Conservation (phyloP, 37 sponge, comb jelly and placozoan genomes). For the Mnemiopsis leidyi region DNA sequence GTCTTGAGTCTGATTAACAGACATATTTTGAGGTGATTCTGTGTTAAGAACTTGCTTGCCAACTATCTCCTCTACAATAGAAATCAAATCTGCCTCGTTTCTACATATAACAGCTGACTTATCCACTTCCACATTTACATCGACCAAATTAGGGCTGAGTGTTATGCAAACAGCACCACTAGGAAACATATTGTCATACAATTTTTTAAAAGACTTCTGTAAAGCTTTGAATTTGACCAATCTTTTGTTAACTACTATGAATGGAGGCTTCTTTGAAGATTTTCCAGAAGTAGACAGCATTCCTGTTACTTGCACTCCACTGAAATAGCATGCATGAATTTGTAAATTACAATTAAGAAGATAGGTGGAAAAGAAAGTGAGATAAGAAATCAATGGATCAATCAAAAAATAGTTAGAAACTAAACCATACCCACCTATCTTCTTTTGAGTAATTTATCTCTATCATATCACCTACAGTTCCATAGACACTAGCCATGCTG, state of each 20-base stretch:
- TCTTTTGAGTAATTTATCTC: background rate
- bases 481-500: slow-evolving; percentile 67
- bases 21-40: background rate
- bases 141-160: background rate
- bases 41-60: background rate
- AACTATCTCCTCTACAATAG: background rate
- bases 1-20: background rate
- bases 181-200: background rate
- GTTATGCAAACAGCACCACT: background rate
- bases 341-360: too few species aligned
- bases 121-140: slow-evolving; percentile 61
- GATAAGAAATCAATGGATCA: background rate
- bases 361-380: background rate
- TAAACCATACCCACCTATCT: background rate
- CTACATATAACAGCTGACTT: slow-evolving; percentile 41
- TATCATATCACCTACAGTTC: slow-evolving; percentile 60
- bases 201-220: background rate
- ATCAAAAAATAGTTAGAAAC: background rate
- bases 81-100: background rate
- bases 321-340: background rate
- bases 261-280: background rate
- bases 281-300: background rate
- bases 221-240: slow-evolving; percentile 52
- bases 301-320: background rate
- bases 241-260: background rate